Evolutionary conservation across 2,888 invertebrate genomes (phyloP).

Genomic region (Frankliniella fusca): DNA sequence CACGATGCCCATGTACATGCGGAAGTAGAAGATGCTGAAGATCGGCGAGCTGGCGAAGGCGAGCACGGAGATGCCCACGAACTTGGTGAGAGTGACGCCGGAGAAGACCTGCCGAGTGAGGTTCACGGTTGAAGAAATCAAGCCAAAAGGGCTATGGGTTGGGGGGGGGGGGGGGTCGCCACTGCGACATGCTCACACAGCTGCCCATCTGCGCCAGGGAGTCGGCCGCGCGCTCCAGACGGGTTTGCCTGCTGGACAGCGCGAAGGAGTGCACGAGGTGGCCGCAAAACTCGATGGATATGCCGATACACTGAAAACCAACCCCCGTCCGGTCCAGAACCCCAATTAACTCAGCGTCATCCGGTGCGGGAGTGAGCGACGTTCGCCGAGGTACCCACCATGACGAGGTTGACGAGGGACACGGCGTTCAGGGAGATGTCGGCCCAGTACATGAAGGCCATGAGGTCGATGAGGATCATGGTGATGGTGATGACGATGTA

Average conservation of each 20-base stretch:
- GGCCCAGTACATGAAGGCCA: constrained; percentile 92
- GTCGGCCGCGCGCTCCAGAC: constrained; percentile 62
- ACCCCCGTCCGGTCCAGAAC: too few relatives aligned
- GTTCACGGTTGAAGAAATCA: too few relatives aligned
- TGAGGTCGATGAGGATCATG: constrained; percentile 76
- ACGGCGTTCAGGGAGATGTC: constrained; percentile 88
- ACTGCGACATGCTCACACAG: constrained; percentile 57
- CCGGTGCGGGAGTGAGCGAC: too few relatives aligned
- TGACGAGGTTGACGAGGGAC: constrained; percentile 92
- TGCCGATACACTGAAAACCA: constrained; percentile 59
- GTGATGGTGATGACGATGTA: constrained; percentile 64
- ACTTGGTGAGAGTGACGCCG: constrained; percentile 92
- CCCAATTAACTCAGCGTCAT: too few relatives aligned
- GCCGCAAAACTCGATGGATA: constrained; percentile 92
- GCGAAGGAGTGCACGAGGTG: constrained; percentile 77
- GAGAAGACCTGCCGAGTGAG: constrained; percentile 65
- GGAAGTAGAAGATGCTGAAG: constrained; percentile 88
- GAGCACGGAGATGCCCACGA: constrained; percentile 81
- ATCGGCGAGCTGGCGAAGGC: constrained; percentile 90
- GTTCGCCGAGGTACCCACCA: constrained; percentile 52
- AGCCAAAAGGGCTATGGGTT: too few relatives aligned
- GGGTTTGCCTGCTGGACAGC: constrained; percentile 50
- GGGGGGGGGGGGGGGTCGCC: constrained; percentile 36
- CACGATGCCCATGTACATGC: constrained; percentile 93
- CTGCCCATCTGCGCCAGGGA: constrained; percentile 79